These are phyloP conservation scores for Lepidocolaptes lacrymiger DNA, from an alignment of 2,797 vertebrate species.

Conservation along the genomic window DNA sequence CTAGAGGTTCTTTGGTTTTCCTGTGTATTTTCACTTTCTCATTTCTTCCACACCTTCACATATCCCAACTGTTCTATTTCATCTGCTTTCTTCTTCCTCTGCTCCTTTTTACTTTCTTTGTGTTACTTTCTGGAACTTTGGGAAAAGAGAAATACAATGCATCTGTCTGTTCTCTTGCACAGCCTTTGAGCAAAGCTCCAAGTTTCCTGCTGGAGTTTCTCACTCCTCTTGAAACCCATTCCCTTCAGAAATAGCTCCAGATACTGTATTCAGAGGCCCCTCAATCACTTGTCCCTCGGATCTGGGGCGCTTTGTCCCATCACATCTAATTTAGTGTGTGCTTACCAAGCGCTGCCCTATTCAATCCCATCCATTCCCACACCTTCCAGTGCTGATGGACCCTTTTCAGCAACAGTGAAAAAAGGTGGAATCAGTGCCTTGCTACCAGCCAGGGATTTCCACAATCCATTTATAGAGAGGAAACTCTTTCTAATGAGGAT, in stretches of 20 bases:
- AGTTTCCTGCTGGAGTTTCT: neutral
- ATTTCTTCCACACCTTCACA: neutral
- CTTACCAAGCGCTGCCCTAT: neutral
- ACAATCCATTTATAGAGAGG: neutral
- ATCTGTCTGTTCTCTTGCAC: neutral
- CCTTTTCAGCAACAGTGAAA: neutral
- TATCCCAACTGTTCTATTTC: neutral
- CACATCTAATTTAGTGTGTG: neutral
- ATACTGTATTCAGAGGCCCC: neutral
- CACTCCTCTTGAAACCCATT: neutral
- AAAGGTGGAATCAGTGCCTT: neutral
- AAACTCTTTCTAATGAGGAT: conserved; percentile 7
- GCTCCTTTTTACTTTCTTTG: neutral
- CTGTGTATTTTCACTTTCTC: neutral
- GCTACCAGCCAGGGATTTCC: neutral
- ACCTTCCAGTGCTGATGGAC: neutral
- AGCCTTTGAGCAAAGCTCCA: neutral
- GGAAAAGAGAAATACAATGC: neutral
- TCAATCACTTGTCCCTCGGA: neutral
- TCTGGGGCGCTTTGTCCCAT: neutral
- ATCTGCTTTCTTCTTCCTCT: neutral
- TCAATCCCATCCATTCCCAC: neutral
- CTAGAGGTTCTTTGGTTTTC: neutral
- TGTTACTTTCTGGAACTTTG: neutral
- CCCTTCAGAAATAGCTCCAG: neutral